Evolutionary conservation across 2,888 invertebrate genomes (phyloP), one percentile per base, ranked within the genome.

Genomic region (Zygogramma bicolorata): DNA sequence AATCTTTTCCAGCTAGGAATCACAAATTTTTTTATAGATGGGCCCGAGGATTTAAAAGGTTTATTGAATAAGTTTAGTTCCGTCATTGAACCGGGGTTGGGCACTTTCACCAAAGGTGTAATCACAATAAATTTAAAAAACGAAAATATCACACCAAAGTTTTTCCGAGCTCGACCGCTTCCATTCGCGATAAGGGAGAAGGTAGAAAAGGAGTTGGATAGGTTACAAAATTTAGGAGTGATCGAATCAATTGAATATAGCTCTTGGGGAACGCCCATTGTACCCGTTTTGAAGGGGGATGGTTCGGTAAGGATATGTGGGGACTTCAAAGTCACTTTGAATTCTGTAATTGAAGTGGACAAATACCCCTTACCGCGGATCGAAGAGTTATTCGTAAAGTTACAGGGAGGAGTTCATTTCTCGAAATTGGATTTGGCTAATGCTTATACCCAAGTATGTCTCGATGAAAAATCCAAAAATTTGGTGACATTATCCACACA

Each of bases 351-450:
- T 40, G 40, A 40, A 40, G 13, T 13, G 7, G 40, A 40, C 13
- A 5, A 40, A 13, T 40, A 40, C 3, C 40, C 13, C 7, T 31
- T 31, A n/a, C n/a, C n/a, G n/a, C n/a, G n/a, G n/a, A n/a, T n/a
- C n/a, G n/a, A n/a, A n/a, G n/a, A n/a, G n/a, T n/a, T n/a, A n/a
- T n/a, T n/a, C n/a, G n/a, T n/a, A n/a, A 74, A 62, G 38, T 59
- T 76, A 42, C 60, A 66, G 27, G 72, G 76, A 8, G 74, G 71
- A 3, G 46, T 61, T 31, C 29, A 68, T 34, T 75, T 70, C 61
- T 38, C 62, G 0, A 75, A n/a, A 77, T 42, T 73, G 7, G 76
- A 76, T 40, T 71, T 76, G 22, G 62, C 53, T 27, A 57, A 53
- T n/a, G 74, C 72, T 42, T 75, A 70, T 25, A 62, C 70, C 29